Conservation (phyloP, 1,140 invertebrate species). For the Pseudomyrmex cubaensis region DNA sequence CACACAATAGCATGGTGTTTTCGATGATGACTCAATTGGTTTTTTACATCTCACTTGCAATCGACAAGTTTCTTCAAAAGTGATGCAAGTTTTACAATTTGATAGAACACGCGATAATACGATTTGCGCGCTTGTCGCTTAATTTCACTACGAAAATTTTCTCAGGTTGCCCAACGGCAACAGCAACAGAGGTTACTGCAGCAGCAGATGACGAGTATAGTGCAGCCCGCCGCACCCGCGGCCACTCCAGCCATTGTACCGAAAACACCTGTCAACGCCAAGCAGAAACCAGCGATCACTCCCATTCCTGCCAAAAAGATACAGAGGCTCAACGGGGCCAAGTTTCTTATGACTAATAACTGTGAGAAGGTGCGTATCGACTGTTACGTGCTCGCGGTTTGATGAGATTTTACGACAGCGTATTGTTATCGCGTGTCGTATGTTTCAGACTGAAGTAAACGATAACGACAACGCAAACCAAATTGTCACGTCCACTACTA, state of each 20-base stretch:
- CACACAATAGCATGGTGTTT: slow-evolving; percentile 71
- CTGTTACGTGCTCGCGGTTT: not conserved
- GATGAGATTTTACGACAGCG: not conserved
- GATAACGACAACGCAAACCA: slow-evolving; percentile 79
- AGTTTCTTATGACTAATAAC: slow-evolving; percentile 83
- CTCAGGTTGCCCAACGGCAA: slow-evolving; percentile 87
- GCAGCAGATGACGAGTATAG: slow-evolving; percentile 82
- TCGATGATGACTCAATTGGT: slow-evolving; percentile 40
- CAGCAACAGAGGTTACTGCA: slow-evolving; percentile 87
- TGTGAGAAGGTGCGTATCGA: slow-evolving; percentile 80
- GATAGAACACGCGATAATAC: not conserved
- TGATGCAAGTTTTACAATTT: not conserved
- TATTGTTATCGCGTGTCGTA: not conserved
- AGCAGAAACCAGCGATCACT: slow-evolving; percentile 82
- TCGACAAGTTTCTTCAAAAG: not conserved
- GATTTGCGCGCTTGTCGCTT: slow-evolving; percentile 7
- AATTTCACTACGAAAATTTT: not conserved
- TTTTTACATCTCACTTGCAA: not conserved
- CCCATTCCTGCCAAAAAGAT: slow-evolving; percentile 82
- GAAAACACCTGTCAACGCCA: slow-evolving; percentile 83
- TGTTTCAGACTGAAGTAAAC: slow-evolving; percentile 81
- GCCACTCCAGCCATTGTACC: slow-evolving; percentile 78
- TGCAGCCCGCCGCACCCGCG: slow-evolving; percentile 82
- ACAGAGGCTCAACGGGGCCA: slow-evolving; percentile 84
- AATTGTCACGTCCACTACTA: slow-evolving; percentile 71